Evolutionary conservation across 2,113 vertebrate species (phyloP).

Genomic region (Crotalus helleri): DNA sequence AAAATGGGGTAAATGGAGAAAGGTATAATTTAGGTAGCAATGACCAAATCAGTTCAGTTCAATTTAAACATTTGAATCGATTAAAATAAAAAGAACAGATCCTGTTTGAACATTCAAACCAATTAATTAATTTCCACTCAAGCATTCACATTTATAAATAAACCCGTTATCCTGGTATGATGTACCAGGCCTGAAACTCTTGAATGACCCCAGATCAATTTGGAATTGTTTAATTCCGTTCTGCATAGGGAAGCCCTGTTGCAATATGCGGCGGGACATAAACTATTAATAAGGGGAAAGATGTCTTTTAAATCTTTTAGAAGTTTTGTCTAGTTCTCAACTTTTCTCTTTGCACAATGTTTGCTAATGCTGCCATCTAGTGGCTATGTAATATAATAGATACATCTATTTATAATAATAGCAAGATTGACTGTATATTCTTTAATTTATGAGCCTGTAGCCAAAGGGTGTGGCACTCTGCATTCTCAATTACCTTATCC

Average conservation of each 20-base stretch:
- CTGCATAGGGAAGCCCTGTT: background rate
- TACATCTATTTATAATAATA: background rate
- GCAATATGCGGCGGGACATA: background rate
- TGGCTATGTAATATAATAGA: fast-evolving
- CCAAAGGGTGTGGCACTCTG: background rate
- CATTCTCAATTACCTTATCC: background rate
- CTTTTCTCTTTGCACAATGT: background rate
- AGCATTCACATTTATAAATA: background rate
- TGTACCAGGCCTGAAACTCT: background rate
- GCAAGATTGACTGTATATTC: background rate
- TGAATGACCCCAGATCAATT: background rate
- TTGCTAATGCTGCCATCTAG: background rate
- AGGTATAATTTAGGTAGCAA: background rate
- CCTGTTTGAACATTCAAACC: background rate
- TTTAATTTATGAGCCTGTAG: no score
- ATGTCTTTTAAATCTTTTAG: background rate
- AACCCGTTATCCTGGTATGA: background rate
- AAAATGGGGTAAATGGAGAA: background rate
- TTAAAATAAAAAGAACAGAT: background rate
- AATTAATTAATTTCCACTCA: background rate
- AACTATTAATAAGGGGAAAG: background rate
- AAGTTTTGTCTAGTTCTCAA: background rate
- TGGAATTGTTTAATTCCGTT: background rate
- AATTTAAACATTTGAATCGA: background rate
- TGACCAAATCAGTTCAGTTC: background rate